These are phyloP conservation scores for Chaetodon trifasciatus DNA, from an alignment of 2,797 vertebrate genomes.

Conservation along the genomic window DNA sequence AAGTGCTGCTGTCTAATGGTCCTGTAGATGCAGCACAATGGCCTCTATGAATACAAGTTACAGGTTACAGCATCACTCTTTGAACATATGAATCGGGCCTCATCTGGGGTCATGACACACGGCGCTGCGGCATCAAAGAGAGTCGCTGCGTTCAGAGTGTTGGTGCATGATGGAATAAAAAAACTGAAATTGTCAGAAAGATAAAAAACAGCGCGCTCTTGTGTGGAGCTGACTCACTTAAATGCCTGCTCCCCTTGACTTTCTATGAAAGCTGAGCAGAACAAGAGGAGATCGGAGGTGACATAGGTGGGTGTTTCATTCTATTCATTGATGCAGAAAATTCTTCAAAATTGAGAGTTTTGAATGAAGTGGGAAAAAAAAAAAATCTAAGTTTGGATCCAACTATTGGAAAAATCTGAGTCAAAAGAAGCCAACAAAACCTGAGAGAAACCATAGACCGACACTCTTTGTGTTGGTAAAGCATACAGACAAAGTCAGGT, in stretches of 20 bases:
- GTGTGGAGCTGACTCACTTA: conserved; percentile 66
- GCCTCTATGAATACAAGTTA: neutral
- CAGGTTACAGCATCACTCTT: neutral
- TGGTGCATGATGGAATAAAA: conserved; percentile 12
- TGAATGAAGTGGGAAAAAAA: conserved; percentile 56
- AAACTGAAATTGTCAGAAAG: conserved; percentile 35
- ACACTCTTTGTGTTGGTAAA: neutral
- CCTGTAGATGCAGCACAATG: neutral
- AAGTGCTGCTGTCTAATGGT: neutral
- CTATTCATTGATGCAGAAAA: conserved; percentile 72
- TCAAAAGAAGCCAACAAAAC: conserved; percentile 7
- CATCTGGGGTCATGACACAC: neutral
- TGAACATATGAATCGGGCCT: neutral
- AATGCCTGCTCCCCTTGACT: conserved; percentile 57
- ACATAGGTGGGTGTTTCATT: conserved; percentile 65
- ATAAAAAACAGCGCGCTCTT: conserved; percentile 7
- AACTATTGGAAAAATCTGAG: conserved; percentile 7
- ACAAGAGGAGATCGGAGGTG: conserved; percentile 65
- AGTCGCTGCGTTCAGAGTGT: neutral
- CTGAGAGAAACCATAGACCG: neutral
- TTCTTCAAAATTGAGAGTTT: conserved; percentile 45
- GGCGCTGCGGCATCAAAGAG: neutral
- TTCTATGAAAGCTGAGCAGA: conserved; percentile 60
- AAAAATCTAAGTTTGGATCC: conserved; percentile 21
- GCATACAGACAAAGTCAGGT: neutral